Base-by-base conservation (phyloP, 1,140 invertebrate genomes). In the Ctenoplectra terminalis region DNA sequence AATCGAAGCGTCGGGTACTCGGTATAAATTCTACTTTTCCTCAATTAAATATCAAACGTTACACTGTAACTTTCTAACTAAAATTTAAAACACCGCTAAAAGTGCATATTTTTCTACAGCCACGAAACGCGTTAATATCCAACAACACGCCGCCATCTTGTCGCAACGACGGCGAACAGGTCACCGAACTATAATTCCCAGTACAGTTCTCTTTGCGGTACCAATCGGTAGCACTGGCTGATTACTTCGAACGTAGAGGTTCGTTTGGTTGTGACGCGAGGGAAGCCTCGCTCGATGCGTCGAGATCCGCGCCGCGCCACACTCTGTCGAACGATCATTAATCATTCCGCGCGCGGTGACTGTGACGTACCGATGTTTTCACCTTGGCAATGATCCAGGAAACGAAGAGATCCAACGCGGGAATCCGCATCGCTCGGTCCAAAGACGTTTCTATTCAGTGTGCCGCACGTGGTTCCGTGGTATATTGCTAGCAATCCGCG, bases 341-440 rank as follows among this genome's bases (percentile, higher is more conserved):
- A 86, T 86, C 85, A 86, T 82, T 26, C 26, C 20, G 29, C 71
- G 76, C 74, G 81, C 82, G 83, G 83, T 64, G 72, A 82, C 85
- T 85, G 79, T 82, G 85, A 86, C 85, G 83, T 85, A 86, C 85
- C 73, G 84, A 86, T 90, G 88, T 90, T 89, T 90, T 88, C 88
- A 88, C 86, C 90, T 90, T 89, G 86, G 83, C 86, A 90, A 88
- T 90, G 90, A 91, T 91, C 88, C 86, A 89, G 88, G 90, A 89
- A 90, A 90, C 83, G 83, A 75, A 67, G 73, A 46, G 84, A 58
- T 70, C 78, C 77, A 29, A 54, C 56, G 56, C 75, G 81, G 64
- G 83, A 67, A 72, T 75, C 43, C 40, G 50, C 64, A 46, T 34
- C 52, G 69, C 71, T 70, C 64, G 56, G 46, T 85, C 77, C 84